phyloP scores from a whole-genome alignment of 2,797 vertebrate species.

The Avahi laniger region DNA sequence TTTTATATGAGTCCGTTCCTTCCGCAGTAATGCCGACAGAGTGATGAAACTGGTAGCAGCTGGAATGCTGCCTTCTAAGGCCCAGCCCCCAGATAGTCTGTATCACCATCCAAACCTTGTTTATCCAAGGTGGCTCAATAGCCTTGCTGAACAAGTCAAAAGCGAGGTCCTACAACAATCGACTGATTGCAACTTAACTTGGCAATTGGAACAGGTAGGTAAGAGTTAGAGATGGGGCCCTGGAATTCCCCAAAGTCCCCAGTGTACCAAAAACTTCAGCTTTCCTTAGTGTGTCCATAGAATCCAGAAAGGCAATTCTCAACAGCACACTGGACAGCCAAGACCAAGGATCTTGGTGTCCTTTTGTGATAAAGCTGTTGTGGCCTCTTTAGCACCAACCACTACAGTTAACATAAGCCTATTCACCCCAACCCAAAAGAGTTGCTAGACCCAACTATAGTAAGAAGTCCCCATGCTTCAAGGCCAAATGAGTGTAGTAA shows the following conservation, averaged over 20 bases:
- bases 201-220: background rate
- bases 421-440: background rate
- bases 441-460: background rate
- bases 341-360: background rate
- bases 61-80: background rate
- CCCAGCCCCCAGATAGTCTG: background rate
- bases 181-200: background rate
- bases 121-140: background rate
- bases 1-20: background rate
- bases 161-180: background rate
- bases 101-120: background rate
- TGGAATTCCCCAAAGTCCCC: background rate
- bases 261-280: background rate
- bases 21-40: background rate
- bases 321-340: background rate
- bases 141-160: background rate
- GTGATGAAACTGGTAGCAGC: background rate
- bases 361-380: background rate
- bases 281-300: background rate
- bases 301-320: background rate
- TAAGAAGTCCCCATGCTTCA: background rate
- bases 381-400: background rate
- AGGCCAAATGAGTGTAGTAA: background rate
- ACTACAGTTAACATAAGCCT: background rate
- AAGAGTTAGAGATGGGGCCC: background rate